Evolutionary conservation across 2,113 vertebrate genomes (phyloP), one percentile per base, ranked within the genome.

Genomic region (Perca fluviatilis): DNA sequence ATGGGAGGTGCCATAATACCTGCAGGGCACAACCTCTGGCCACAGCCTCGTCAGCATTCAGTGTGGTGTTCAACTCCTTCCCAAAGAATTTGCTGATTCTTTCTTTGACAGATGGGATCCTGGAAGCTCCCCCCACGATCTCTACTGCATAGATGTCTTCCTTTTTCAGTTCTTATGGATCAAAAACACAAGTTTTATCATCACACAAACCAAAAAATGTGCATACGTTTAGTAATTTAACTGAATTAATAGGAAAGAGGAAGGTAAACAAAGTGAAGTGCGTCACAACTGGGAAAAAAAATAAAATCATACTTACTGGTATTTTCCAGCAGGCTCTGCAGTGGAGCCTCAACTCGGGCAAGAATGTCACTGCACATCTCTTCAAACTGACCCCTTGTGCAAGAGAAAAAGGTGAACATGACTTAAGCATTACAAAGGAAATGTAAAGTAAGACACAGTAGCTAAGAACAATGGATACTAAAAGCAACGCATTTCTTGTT

Each of bases 31-130:
- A 98, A 81, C 98, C 98, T 94, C 98, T 95, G 77, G 98, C 96
- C 76, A 99, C 98, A 47, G 98, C 98, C 92, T 99, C 98, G 69
- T 99, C 98, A 27, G 98, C 98, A 88, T 99, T 99, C 92, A 99
- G 89, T 4, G 98, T 99, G 1, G 97, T 99, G 89, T 95, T 99
- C 80, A 98, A 84, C 90, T 99, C 97, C 94, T 99, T 99, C 82
- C 97, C 97, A 79, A 99, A 99, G 92, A 97, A 99, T 90, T 97
- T 98, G 91, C 96, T 96, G 93, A 99, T 97, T 94, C 96, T 96
- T 90, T 99, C 98, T 93, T 99, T 99, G 46, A 99, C 95, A 13
- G 97, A 95, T 14, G 98, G 98, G 83, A 99, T 99, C 91, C 98
- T 96, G 75, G 98, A 98, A n/a, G 97, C 96, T 14, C 98, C 98